phyloP scores from a whole-genome alignment of 2,797 vertebrate species.

The Mormyrus hasselquistii region DNA sequence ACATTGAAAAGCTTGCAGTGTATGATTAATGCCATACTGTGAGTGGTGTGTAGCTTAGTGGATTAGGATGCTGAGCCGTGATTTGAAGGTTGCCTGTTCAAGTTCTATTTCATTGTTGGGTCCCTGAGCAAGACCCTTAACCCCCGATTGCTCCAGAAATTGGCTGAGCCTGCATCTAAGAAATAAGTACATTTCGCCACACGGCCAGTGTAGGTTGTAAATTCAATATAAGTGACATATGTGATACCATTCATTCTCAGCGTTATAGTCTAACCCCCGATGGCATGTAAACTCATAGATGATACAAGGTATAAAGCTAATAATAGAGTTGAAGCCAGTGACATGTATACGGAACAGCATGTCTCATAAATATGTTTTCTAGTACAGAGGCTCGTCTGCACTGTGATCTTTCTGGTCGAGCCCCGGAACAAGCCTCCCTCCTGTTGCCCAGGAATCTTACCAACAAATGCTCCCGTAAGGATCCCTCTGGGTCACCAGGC shows the following conservation, averaged over 20 bases:
- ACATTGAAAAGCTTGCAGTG: background rate
- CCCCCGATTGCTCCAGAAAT: background rate
- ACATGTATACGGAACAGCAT: constrained; percentile 41
- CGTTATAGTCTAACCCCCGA: background rate
- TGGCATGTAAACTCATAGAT: constrained; percentile 1
- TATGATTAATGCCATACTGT: background rate
- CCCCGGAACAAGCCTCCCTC: background rate
- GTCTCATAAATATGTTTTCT: constrained; percentile 57
- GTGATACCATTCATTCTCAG: background rate
- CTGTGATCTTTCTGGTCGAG: background rate
- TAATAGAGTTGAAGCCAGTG: constrained; percentile 42
- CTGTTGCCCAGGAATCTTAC: background rate
- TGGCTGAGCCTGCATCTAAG: background rate
- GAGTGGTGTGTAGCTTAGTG: background rate
- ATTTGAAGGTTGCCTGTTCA: background rate
- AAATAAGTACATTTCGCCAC: background rate
- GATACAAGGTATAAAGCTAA: constrained; percentile 44
- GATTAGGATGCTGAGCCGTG: background rate
- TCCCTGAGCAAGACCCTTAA: background rate
- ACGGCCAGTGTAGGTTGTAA: background rate
- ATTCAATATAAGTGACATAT: background rate
- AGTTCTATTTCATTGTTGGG: background rate
- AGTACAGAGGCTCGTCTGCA: constrained; percentile 22
- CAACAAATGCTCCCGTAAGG: background rate
- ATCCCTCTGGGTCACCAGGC: background rate